Evolutionary conservation across 2,113 vertebrate species (phyloP).

Genomic region (Rostratula benghalensis): DNA sequence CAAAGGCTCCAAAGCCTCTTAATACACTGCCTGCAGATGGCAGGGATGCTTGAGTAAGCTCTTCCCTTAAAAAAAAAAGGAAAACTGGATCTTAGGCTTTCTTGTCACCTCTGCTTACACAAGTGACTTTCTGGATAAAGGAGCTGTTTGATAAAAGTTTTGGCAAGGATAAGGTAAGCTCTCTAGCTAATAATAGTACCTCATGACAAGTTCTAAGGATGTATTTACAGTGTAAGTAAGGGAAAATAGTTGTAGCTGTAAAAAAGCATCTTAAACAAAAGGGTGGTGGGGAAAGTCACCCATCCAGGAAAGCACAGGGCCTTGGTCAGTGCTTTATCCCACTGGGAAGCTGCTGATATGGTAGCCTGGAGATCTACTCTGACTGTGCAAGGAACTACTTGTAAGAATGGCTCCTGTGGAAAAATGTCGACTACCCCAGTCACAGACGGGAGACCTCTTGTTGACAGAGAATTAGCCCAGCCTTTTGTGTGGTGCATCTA

Average conservation of each 20-base stretch:
- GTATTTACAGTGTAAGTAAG: not conserved
- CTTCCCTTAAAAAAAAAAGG: not conserved
- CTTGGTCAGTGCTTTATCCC: not conserved
- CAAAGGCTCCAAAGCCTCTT: not conserved
- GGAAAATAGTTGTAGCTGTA: not conserved
- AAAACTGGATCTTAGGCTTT: not conserved
- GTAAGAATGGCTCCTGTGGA: not conserved
- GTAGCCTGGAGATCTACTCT: not conserved
- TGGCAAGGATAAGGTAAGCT: not conserved
- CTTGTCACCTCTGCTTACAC: not conserved
- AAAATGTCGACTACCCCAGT: not conserved
- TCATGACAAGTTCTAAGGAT: not conserved
- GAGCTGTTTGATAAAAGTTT: not conserved
- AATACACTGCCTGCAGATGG: not conserved
- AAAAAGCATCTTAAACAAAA: not conserved
- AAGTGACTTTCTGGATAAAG: not conserved
- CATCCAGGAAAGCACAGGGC: not conserved
- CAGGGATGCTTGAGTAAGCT: not conserved
- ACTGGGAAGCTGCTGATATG: not conserved
- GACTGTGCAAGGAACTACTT: not conserved
- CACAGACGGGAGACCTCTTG: too few relatives aligned
- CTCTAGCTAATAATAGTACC: not conserved
- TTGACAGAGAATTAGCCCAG: not conserved
- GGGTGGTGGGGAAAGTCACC: not conserved
- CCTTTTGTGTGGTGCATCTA: not conserved